Base-by-base conservation (phyloP, 1,140 invertebrate genomes). In the Aphis gossypii region DNA sequence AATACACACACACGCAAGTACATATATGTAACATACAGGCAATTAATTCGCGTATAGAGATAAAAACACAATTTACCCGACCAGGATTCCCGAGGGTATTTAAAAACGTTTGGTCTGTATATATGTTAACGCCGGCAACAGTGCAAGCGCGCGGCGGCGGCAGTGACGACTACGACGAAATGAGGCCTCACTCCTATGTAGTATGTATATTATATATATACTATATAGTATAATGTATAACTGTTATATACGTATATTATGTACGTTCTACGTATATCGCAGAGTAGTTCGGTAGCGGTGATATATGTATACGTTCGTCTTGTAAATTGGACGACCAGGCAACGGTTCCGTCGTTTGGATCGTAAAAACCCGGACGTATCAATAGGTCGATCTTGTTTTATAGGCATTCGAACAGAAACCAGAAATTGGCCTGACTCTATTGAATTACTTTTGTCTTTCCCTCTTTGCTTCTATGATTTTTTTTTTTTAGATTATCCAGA, bases 381-480 rank as follows among this genome's bases (percentile, higher is more conserved):
- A 83, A 92, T 92, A 92, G 91, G 91, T 92, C 91, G 91, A 92
- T 92, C 91, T 92, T 83, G 91, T 92, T 92, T 92, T 93, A 93
- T 93, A 93, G 54, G 56, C 54, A 60, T 90, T 68, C 89, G 89
- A 90, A 90, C 38, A 68, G 89, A 90, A 90, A 90, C 89, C 89
- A 60, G 89, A 90, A 90, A 90, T 90, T 68, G 56, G 56, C 38
- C 89, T 38, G 38, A 41, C 25, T 90, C 54, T 90, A 90, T 90
- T 68, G 89, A 90, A 90, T 90, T 68, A 68, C 54, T 90, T 90
- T 56, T 51, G 8, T n/a, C 30, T n/a, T 88, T 54, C 48, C 44
- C 30, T 44, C 25, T n/a, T 9, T 11, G 25, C 2, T 30, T 60
- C 35, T 60, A 23, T 0, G 56, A 18, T 38, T 41, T 60, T 60